Evolutionary conservation across 2,797 vertebrate genomes (phyloP).

Genomic region (Rhinella marina): DNA sequence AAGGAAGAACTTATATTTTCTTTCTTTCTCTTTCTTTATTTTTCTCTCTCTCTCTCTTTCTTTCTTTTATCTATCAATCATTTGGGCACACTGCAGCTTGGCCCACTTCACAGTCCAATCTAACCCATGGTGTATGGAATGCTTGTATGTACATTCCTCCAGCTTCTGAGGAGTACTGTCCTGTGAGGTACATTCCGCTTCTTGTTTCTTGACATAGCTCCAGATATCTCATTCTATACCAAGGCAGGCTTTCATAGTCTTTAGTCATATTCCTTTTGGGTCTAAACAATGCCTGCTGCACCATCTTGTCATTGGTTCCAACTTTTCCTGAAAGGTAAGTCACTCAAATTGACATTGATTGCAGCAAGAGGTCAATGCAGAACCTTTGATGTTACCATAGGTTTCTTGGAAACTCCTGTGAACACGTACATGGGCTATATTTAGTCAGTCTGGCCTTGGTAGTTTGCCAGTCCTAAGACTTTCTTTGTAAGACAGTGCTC

Average conservation of each 20-base stretch:
- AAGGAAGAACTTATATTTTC: no score
- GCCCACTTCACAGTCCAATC: no score
- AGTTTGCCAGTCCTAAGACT: not conserved
- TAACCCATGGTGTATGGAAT: no score
- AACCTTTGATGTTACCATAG: not conserved
- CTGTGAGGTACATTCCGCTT: no score
- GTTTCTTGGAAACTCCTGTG: conserved; percentile 6
- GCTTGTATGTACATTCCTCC: no score
- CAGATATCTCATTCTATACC: not conserved
- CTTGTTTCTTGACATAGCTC: not conserved
- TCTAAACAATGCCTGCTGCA: not conserved
- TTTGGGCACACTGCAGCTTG: no score
- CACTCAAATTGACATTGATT: not conserved
- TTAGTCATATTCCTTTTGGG: not conserved
- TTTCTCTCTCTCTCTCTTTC: no score
- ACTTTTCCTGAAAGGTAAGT: not conserved
- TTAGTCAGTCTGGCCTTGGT: not conserved
- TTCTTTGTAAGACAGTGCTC: no score
- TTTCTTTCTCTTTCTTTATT: no score
- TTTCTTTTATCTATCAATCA: no score
- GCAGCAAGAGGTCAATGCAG: not conserved
- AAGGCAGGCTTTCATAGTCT: not conserved
- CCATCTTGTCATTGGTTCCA: not conserved
- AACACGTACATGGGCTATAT: not conserved
- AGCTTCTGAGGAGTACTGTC: no score